Evolutionary conservation across 2,888 invertebrate species (phyloP).

Genomic region (Drosophila lutescens): DNA sequence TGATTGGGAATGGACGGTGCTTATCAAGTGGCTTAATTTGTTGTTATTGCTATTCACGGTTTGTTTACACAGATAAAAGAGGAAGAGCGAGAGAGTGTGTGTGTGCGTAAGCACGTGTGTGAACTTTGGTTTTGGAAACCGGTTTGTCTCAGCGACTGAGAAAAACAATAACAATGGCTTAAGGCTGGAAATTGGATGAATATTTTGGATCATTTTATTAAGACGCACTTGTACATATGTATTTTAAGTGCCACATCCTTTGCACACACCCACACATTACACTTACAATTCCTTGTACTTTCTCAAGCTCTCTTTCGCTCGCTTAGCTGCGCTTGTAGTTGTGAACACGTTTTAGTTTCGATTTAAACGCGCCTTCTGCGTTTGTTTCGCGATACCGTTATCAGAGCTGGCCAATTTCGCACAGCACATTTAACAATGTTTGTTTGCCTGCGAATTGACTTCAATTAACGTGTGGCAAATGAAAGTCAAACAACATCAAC

Average conservation of each 20-base stretch:
- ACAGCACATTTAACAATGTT: conserved; percentile 1
- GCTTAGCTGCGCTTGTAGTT: conserved; percentile 1
- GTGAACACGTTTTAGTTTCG: conserved; percentile 10
- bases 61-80: conserved; percentile 24
- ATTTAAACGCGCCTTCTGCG: background rate
- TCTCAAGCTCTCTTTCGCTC: background rate
- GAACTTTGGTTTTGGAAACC: background rate
- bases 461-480: conserved; percentile 3
- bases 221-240: background rate
- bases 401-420: background rate
- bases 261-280: too few relatives aligned
- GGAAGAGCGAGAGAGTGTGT: background rate
- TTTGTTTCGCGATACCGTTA: background rate
- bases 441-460: conserved; percentile 1
- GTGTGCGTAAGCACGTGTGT: conserved; percentile 8
- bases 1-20: conserved; percentile 26
- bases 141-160: background rate
- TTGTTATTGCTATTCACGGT: conserved; percentile 16
- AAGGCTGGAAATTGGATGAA: background rate
- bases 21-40: conserved; percentile 16
- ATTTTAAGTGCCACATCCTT: background rate
- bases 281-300: background rate
- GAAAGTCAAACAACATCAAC: conserved; percentile 7
- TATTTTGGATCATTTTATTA: background rate
- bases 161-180: conserved; percentile 3